Evolutionary conservation across 2,113 vertebrate genomes (phyloP).

Genomic region (Tyto alba): DNA sequence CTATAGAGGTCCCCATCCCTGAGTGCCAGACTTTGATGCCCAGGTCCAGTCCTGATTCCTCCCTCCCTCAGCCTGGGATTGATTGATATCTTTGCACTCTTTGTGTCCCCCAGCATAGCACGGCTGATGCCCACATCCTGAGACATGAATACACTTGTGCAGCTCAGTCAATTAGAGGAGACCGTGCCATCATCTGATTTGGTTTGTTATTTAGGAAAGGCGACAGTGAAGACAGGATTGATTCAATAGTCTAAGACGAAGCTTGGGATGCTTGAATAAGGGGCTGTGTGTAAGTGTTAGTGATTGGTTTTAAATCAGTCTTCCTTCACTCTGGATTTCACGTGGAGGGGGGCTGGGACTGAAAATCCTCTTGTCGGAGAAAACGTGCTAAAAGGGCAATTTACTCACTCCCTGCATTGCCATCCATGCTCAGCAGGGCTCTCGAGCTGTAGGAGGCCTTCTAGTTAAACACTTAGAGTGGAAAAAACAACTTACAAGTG

Average conservation of each 20-base stretch:
- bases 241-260: slow-evolving; percentile 48
- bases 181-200: slow-evolving; percentile 45
- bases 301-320: slow-evolving; percentile 68
- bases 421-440: slow-evolving; percentile 61
- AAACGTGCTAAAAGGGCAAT: slow-evolving; percentile 71
- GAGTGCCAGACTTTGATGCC: background rate
- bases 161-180: slow-evolving; percentile 59
- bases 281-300: slow-evolving; percentile 42
- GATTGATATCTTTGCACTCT: background rate
- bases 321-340: slow-evolving; percentile 18
- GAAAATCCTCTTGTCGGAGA: slow-evolving; percentile 47
- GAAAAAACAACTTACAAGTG: slow-evolving; percentile 69
- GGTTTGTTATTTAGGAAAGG: slow-evolving; percentile 54
- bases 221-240: slow-evolving; percentile 51
- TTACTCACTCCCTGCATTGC: slow-evolving; percentile 60
- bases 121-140: slow-evolving; percentile 19
- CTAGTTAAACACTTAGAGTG: slow-evolving; percentile 64
- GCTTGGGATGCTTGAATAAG: slow-evolving; percentile 23
- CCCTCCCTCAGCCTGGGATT: background rate
- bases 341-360: background rate
- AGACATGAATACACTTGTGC: background rate
- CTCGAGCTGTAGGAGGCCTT: slow-evolving; percentile 56
- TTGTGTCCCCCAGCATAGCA: background rate
- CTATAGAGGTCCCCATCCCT: background rate
- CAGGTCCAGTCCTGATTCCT: background rate